phyloP scores from a whole-genome alignment of 2,888 invertebrate genomes.

The Platynereis dumerilii region DNA sequence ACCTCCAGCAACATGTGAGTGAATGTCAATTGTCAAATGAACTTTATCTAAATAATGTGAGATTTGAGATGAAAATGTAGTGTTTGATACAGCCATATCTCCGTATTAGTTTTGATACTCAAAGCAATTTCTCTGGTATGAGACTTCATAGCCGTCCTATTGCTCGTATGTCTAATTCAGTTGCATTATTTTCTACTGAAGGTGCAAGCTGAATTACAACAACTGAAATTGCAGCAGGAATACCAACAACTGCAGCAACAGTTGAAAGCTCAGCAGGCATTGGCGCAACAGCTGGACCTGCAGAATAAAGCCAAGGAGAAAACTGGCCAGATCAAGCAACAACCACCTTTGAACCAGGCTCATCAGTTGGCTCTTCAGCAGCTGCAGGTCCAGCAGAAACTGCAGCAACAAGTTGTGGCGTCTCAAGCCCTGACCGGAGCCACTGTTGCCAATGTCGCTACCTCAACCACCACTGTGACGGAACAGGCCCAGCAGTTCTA shows the following conservation, averaged over 20 bases:
- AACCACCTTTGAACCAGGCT: constrained; percentile 44
- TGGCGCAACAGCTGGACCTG: constrained; percentile 50
- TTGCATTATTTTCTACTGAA: constrained; percentile 12
- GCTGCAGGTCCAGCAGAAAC: constrained; percentile 35
- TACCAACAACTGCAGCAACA: constrained; percentile 65
- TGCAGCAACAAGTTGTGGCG: constrained; percentile 63
- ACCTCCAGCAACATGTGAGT: constrained; percentile 39
- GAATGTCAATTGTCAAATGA: too few species aligned
- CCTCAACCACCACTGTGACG: constrained; percentile 5
- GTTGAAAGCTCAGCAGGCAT: constrained; percentile 63
- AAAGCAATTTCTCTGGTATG: too few species aligned
- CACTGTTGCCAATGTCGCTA: neutral
- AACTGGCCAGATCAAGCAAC: constrained; percentile 5
- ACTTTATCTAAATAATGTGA: neutral
- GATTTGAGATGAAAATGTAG: neutral
- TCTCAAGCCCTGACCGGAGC: constrained; percentile 53
- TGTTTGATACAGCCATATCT: too few species aligned
- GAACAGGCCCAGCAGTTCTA: neutral
- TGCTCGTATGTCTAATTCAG: too few species aligned
- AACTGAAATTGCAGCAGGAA: constrained; percentile 43
- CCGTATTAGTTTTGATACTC: too few species aligned
- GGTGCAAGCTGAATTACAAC: constrained; percentile 48
- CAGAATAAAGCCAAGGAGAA: constrained; percentile 21
- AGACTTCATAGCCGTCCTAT: too few species aligned
- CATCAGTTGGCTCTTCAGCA: constrained; percentile 48